Percentiles rank a stretch among this genome's conserved stretches.
These are phyloP conservation scores for Fissipunctia ypsillon DNA, from an alignment of 2,888 invertebrate genomes.

Conservation along the genomic window DNA sequence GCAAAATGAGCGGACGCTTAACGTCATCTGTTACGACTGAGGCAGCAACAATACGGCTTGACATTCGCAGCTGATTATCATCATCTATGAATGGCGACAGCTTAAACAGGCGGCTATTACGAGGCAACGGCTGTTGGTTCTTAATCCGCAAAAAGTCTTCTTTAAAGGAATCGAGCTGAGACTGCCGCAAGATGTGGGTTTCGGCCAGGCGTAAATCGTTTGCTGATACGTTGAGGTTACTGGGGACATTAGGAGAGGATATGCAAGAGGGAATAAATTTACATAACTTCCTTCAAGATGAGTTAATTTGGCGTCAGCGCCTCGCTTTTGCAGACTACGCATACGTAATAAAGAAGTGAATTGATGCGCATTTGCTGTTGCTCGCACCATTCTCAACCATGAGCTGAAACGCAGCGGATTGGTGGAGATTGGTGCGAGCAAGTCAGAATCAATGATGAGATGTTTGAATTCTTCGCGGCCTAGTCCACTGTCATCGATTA, in stretches of 20 bases:
- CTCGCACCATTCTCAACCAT: conserved; percentile 3
- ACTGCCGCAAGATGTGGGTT: no score
- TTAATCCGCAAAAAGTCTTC: not conserved
- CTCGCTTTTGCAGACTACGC: not conserved
- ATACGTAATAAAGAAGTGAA: not conserved
- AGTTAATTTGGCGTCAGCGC: not conserved
- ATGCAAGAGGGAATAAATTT: no score
- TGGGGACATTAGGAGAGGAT: no score
- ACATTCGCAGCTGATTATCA: not conserved
- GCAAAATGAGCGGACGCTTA: no score
- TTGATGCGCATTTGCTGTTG: not conserved
- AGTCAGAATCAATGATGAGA: not conserved
- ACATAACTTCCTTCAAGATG: no score
- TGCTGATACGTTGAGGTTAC: no score
- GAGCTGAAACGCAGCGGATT: not conserved
- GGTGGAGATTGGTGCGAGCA: not conserved
- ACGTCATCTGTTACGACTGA: no score
- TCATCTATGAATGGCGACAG: not conserved
- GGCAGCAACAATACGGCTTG: not conserved
- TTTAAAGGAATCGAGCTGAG: no score
- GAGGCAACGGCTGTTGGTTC: not conserved
- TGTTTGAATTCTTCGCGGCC: not conserved
- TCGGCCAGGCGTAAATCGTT: no score
- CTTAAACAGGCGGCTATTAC: not conserved
- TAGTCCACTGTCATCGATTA: no score